These are phyloP conservation scores for Babyrousa celebensis DNA, from an alignment of 2,797 vertebrate species.

Conservation along the genomic window DNA sequence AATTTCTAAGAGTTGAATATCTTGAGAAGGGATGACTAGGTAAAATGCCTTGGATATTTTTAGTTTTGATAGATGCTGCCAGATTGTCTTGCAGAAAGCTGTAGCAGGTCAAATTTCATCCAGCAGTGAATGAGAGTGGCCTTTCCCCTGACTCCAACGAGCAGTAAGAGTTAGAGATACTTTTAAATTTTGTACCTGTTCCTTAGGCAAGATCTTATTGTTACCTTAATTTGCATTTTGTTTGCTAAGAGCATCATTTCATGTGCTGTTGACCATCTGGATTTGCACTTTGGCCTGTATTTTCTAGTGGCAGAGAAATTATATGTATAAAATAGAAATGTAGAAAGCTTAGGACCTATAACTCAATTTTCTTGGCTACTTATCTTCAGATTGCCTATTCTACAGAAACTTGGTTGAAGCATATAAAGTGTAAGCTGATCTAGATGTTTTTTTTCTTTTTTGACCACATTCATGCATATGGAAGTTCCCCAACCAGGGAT, in stretches of 20 bases:
- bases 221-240: conserved; percentile 61
- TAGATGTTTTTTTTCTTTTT: background rate
- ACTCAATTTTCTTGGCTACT: conserved; percentile 59
- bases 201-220: conserved; percentile 55
- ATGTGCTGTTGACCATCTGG: conserved; percentile 58
- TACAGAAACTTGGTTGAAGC: conserved; percentile 43
- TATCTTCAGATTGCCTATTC: conserved; percentile 61
- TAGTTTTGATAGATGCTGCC: conserved; percentile 80
- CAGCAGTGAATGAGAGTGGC: conserved; percentile 65
- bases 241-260: conserved; percentile 74
- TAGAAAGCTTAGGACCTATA: conserved; percentile 29
- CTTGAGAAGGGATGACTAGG: conserved; percentile 75
- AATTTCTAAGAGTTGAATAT: conserved; percentile 74
- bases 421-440: conserved; percentile 48
- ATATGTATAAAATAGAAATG: conserved; percentile 58
- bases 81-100: conserved; percentile 74
- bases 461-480: too few relatives aligned
- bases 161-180: conserved; percentile 24
- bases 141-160: conserved; percentile 71
- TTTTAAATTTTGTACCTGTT: conserved; percentile 74
- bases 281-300: conserved; percentile 71
- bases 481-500: too few relatives aligned
- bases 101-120: conserved; percentile 77
- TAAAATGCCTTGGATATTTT: conserved; percentile 77
- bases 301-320: conserved; percentile 72